phyloP scores from a whole-genome alignment of 64 coral and sea anemone species.

The Anthopleura sola region DNA sequence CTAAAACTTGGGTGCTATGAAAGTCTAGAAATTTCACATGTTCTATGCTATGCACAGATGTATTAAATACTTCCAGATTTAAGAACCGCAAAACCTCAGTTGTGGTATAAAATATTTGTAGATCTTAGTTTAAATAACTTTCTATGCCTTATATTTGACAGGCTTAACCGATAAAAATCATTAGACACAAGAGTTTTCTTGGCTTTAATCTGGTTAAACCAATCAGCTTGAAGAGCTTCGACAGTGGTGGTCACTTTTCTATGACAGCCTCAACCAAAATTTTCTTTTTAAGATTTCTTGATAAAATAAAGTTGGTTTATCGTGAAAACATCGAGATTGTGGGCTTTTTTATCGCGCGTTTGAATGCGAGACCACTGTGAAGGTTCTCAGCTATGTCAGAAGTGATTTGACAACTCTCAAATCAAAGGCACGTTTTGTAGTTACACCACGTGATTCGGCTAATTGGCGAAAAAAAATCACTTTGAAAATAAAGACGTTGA shows the following conservation, averaged over 20 bases:
- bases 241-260: background rate
- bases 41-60: background rate
- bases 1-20: background rate
- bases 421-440: background rate
- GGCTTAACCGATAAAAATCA: background rate
- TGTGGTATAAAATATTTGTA: background rate
- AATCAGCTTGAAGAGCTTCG: background rate
- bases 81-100: background rate
- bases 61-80: background rate
- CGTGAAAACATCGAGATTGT: conserved; percentile 1
- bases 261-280: background rate
- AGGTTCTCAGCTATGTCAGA: background rate
- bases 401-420: background rate
- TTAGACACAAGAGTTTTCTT: background rate
- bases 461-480: background rate
- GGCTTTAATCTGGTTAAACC: background rate
- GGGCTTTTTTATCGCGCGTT: background rate
- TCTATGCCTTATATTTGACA: background rate
- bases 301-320: conserved; percentile 1
- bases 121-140: conserved; percentile 13
- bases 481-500: background rate
- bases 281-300: conserved; percentile 8
- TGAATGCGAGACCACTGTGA: background rate
- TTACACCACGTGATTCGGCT: background rate
- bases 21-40: background rate